phyloP scores from a whole-genome alignment of 2,888 invertebrate species.

The Dryomyza anilis region DNA sequence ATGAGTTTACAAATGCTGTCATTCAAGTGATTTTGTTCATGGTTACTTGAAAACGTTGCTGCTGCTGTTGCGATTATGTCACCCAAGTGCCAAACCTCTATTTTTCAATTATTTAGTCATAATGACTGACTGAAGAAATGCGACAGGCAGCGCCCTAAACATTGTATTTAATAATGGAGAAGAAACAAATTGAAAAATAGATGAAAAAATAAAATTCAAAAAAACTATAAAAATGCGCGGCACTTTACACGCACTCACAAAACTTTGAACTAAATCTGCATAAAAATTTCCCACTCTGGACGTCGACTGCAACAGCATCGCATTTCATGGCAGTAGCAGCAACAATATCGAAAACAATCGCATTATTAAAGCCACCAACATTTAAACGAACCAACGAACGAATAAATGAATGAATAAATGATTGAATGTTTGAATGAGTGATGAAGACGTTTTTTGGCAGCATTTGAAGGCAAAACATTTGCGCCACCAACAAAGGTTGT shows the following conservation, averaged over 20 bases:
- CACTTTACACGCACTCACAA: neutral
- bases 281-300: neutral
- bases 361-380: neutral
- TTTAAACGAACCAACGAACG: neutral
- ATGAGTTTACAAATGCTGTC: too few species aligned
- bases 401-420: neutral
- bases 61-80: constrained; percentile 11
- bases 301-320: neutral
- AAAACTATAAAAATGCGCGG: neutral
- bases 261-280: neutral
- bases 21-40: too few species aligned
- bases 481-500: constrained; percentile 22
- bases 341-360: neutral
- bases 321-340: neutral
- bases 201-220: neutral
- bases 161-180: neutral
- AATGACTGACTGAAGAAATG: neutral
- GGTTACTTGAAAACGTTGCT: neutral
- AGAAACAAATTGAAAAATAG: neutral
- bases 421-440: constrained; percentile 28
- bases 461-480: constrained; percentile 26
- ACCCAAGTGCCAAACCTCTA: constrained; percentile 5
- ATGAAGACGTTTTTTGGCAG: constrained; percentile 21
- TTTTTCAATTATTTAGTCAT: neutral
- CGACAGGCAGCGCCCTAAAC: neutral